phyloP scores from a whole-genome alignment of 2,888 invertebrate species.

The Rotaria macrura region DNA sequence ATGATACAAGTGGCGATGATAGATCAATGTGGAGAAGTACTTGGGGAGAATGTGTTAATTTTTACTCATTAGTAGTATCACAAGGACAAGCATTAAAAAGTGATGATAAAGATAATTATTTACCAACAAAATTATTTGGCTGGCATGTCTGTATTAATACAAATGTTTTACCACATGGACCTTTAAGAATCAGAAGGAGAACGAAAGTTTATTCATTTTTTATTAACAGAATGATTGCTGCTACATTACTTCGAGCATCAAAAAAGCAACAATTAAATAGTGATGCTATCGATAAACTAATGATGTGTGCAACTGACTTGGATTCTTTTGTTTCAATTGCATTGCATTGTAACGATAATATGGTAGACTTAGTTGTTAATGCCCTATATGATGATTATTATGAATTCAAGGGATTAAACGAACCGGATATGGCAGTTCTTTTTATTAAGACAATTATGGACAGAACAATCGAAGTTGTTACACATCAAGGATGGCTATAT shows the following conservation, averaged over 20 bases:
- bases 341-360: not conserved
- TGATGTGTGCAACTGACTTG: not conserved
- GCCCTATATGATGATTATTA: not conserved
- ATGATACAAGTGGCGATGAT: not conserved
- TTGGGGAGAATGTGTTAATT: slow-evolving; percentile 18
- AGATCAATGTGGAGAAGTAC: slow-evolving; percentile 10
- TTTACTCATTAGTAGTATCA: not conserved
- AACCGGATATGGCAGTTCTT: not conserved
- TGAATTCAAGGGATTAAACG: not conserved
- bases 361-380: not conserved
- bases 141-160: not conserved
- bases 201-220: not conserved
- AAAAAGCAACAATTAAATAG: slow-evolving; percentile 2
- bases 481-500: not conserved
- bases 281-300: not conserved
- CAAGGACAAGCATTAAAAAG: slow-evolving; percentile 4
- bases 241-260: not conserved
- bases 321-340: not conserved
- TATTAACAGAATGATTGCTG: not conserved
- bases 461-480: not conserved
- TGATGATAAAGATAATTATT: slow-evolving; percentile 20
- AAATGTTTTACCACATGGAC: not conserved
- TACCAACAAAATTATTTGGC: slow-evolving; percentile 11
- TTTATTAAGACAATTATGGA: not conserved
- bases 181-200: not conserved